Evolutionary conservation across 2,888 invertebrate species (phyloP), one percentile per base, ranked within the genome.

Genomic region (Metopia argyrocephala): DNA sequence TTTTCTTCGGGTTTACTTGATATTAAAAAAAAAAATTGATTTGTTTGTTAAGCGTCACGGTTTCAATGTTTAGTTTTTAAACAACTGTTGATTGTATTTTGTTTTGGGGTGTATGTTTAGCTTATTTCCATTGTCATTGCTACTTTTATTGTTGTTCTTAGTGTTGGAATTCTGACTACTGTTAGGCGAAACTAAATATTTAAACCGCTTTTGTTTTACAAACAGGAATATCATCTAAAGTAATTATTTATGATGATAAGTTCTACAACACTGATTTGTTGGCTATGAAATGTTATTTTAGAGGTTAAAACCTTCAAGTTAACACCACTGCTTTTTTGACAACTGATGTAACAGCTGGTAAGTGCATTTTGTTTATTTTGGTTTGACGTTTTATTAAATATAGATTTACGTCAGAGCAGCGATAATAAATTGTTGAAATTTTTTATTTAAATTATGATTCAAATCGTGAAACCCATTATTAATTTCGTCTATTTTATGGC

Each of bases 41-140:
- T 81, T 81, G 81, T 81, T 81, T 78, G 78, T 75, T 74, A 61
- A 56, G 48, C 81, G 74, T 81, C 82, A 79, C 82, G 79, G 82
- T 79, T 78, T 78, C 78, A 48, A 64, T 82, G 82, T 82, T 79
- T 73, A 75, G 71, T 79, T 62, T 80, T 76, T 48, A 70, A 71
- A 80, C 80, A 78, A 76, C 71, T 66, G 78, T 59, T 70, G 80
- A 74, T 64, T 78, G 78, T 15, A 15, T 38, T 70, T 48, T 69
- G 52, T 18, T 48, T 52, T 54, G 38, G 23, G 12, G 7, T 31
- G 7, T 31, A 12, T 3, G 12, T 38, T 38, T 66, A 21, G 54
- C 27, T 25, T 54, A 5, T 70, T 66, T 12, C 65, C 38, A 45
- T 45, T 62, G 28, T 6, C 25, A 20, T 48, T 69, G 59, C 38